These are phyloP conservation scores for Onchidella celtica DNA, from an alignment of 2,888 invertebrate genomes.

Conservation along the genomic window DNA sequence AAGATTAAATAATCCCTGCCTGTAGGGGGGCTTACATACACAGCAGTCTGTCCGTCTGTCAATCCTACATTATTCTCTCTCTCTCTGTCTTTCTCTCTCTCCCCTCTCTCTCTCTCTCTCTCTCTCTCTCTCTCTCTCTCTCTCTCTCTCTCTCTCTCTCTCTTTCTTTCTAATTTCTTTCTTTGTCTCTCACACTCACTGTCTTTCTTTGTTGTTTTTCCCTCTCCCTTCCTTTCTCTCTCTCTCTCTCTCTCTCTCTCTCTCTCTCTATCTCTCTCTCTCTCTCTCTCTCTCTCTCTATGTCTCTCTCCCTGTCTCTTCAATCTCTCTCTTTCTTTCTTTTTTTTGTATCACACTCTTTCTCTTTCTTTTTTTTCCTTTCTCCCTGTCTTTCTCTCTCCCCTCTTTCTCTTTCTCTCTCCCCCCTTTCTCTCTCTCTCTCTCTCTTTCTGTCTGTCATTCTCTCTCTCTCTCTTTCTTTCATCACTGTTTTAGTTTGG, in stretches of 20 bases:
- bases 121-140: slow-evolving; percentile 6
- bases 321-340: neutral
- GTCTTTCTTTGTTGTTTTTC: neutral
- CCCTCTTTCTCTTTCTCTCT: neutral
- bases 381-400: neutral
- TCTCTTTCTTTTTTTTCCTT: neutral
- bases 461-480: neutral
- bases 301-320: neutral
- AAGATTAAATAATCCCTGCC: too few relatives aligned
- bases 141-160: neutral
- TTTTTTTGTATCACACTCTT: neutral
- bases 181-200: neutral
- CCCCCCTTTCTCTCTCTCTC: slow-evolving; percentile 16
- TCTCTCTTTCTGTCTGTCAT: neutral
- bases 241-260: neutral
- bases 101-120: neutral
- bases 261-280: slow-evolving; percentile 2
- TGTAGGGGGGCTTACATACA: too few relatives aligned
- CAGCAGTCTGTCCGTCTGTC: too few relatives aligned
- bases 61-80: too few relatives aligned
- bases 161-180: neutral
- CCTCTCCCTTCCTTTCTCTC: neutral
- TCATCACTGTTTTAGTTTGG: too few relatives aligned
- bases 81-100: neutral
- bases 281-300: neutral